Evolutionary conservation across 2,888 invertebrate species (phyloP).

Genomic region (Drosophila setosimentum): DNA sequence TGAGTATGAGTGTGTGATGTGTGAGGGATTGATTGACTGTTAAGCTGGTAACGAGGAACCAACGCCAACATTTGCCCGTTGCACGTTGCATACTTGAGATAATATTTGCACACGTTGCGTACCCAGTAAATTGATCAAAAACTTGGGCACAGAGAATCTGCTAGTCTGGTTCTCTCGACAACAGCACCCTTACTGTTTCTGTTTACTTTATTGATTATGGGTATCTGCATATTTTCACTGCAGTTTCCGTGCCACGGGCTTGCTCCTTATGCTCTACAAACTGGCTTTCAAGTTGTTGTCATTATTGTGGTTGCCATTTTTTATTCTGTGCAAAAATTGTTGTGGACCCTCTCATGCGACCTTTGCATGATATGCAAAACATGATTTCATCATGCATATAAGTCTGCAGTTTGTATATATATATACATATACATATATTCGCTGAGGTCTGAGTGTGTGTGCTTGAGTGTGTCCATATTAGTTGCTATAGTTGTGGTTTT

Average conservation of each 20-base stretch:
- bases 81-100: background rate
- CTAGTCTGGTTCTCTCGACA: background rate
- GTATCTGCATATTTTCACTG: conserved; percentile 54
- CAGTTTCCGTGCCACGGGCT: background rate
- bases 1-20: background rate
- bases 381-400: conserved; percentile 45
- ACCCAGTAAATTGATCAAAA: background rate
- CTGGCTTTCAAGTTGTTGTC: conserved; percentile 23
- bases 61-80: background rate
- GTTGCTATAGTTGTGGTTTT: conserved; percentile 32
- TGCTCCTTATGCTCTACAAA: background rate
- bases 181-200: background rate
- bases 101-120: background rate
- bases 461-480: conserved; percentile 28
- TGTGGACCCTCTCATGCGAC: background rate
- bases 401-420: conserved; percentile 6
- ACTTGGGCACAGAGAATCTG: background rate
- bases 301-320: conserved; percentile 32
- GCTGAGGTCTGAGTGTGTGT: background rate
- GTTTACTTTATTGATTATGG: conserved; percentile 65
- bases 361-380: conserved; percentile 34
- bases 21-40: conserved; percentile 65
- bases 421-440: background rate
- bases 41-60: conserved; percentile 33
- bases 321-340: background rate